Evolutionary conservation across 2,797 vertebrate genomes (phyloP), one percentile per base, ranked within the genome.

Genomic region (Gobio occitaniae): DNA sequence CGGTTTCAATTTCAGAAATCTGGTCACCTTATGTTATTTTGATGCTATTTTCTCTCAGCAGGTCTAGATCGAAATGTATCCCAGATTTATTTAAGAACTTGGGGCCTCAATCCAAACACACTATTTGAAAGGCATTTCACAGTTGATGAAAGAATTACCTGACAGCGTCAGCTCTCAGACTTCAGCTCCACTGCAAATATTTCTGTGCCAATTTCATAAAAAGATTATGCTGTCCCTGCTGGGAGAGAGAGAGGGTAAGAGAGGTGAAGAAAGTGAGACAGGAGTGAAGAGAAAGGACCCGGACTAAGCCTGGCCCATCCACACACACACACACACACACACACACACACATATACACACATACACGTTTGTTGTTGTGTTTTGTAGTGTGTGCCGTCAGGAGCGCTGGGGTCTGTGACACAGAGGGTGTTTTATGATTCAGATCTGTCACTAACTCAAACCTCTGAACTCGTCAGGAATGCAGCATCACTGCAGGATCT

Each of bases 381-480:
- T 59, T 61, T 80, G 11, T 65, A 25, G 6, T 68, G 17, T 32
- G 38, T 78, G n/a, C 32, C 19, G 0, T 21, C 16, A 12, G 47
- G 16, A 52, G 16, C 16, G 16, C 16, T 52, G 50, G 50, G 6
- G 16, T 52, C 16, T 17, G 16, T 17, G 16, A 7, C 11, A 50
- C 21, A 70, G 16, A 21, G n/a, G 2, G 48, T 13, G 16, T 59
- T 81, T 81, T 56, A 54, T 59, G 21, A 59, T 71, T 71, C 11
- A 32, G 25, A 11, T 61, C 52, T 71, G 54, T 47, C 80, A 72
- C 69, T 21, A 61, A 69, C 66, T 70, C 65, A 59, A 19, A 38
- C 32, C 48, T 70, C 65, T 81, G 48, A 25, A 48, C 52, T 61
- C 25, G 21, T 32, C 52, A 82, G 25, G 80, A 82, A 72, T 82